Base-by-base conservation (phyloP, 2,113 vertebrate species). In the Corynorhinus townsendii region DNA sequence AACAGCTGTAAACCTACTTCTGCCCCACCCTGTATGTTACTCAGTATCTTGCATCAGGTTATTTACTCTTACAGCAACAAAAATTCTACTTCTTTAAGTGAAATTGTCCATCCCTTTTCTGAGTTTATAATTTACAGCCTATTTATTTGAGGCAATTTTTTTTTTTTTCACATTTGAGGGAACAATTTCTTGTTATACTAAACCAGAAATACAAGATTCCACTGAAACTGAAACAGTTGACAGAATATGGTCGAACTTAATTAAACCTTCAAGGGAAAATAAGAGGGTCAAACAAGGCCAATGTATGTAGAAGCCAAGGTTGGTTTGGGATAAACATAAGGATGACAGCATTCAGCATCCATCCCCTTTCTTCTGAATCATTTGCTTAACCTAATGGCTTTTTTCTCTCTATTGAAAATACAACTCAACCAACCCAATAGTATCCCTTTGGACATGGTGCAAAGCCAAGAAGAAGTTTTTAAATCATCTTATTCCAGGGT, bases 161-260 rank as follows among this genome's bases (percentile, higher is more conserved):
- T 47, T 64, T 10, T 20, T 5, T 33, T 10, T 17, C 11, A 11
- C 75, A 94, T 96, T 96, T 96, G 80, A 95, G 94, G 95, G 80
- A 97, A 95, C 35, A 14, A 81, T 94, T 95, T 94, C 95, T 92
- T 97, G 96, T 97, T 92, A 96, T 96, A 96, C 93, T 73, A 45
- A 97, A 96, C 90, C 95, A 92, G 94, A 97, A 97, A 94, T 9
- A 88, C 82, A 94, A 93, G 93, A 97, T 94, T 86, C 86, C 94
- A 77, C n/a, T 1, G 71, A 68, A 96, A 95, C 52, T 20, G 81
- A 83, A 94, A 94, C 88, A 92, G 92, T 6, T 95, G 86, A 97
- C 86, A 93, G 85, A 82, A 72, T 75, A 91, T 1, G 62, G 71
- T 4, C 35, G 30, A 97, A 96, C 30, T 87, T 43, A 95, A 97